phyloP scores from a whole-genome alignment of 2,113 vertebrate species.

The Orcinus orca region DNA sequence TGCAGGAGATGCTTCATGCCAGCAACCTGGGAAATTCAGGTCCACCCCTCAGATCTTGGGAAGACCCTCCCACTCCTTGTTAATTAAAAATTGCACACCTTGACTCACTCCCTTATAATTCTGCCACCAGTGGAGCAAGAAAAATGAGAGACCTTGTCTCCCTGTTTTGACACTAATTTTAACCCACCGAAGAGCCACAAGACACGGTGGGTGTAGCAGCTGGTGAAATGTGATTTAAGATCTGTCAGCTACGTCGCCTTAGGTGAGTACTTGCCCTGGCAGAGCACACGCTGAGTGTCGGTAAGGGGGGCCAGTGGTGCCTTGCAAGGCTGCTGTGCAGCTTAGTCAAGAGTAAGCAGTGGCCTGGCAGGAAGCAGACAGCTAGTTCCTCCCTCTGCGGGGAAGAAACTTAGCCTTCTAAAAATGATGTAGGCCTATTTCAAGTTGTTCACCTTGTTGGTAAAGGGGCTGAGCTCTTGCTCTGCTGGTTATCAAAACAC shows the following conservation, averaged over 20 bases:
- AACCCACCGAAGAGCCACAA: background rate
- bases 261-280: background rate
- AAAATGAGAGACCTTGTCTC: background rate
- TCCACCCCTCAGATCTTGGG: background rate
- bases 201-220: background rate
- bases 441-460: background rate
- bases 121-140: background rate
- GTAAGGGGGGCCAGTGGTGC: background rate
- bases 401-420: background rate
- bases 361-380: no score
- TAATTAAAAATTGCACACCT: background rate
- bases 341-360: background rate
- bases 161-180: background rate
- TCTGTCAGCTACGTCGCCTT: background rate
- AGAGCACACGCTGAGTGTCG: background rate
- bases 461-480: background rate
- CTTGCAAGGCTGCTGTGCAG: accelerated
- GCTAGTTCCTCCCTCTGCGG: background rate
- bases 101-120: background rate
- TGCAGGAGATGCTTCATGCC: background rate
- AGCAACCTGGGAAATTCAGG: background rate
- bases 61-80: background rate
- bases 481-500: background rate
- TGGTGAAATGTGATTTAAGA: background rate
- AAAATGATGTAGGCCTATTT: background rate